phyloP scores from a whole-genome alignment of 2,797 vertebrate species.

The Tenualosa ilisha region DNA sequence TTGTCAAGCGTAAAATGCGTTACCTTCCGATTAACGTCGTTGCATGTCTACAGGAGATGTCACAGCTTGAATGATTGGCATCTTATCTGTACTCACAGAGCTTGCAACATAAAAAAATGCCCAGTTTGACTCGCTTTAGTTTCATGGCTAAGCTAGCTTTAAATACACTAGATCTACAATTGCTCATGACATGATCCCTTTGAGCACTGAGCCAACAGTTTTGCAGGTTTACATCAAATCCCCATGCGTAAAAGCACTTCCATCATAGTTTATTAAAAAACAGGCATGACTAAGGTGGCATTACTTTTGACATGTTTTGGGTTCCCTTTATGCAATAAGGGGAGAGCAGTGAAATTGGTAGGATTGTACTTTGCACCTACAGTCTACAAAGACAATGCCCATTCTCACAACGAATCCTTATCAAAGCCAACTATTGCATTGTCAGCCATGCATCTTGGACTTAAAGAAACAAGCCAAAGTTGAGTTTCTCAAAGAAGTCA shows the following conservation, averaged over 20 bases:
- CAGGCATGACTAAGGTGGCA: background rate
- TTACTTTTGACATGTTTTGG: background rate
- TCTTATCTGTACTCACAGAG: background rate
- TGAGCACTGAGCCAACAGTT: background rate
- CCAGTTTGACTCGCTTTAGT: background rate
- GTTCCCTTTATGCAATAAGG: background rate
- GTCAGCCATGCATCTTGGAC: background rate
- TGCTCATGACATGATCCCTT: background rate
- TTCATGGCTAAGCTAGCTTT: background rate
- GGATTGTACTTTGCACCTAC: constrained; percentile 7
- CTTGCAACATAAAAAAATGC: background rate
- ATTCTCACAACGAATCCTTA: background rate
- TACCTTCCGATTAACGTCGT: background rate
- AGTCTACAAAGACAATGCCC: background rate
- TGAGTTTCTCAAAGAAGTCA: background rate
- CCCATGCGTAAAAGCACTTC: too few relatives aligned
- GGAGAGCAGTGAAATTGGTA: background rate
- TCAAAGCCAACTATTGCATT: background rate
- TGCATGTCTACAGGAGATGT: background rate
- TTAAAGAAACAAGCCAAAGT: background rate
- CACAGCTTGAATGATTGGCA: background rate
- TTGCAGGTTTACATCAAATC: background rate
- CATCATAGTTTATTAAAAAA: background rate
- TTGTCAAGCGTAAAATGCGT: background rate
- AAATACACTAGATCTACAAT: background rate